Evolutionary conservation across 2,797 vertebrate species (phyloP).

Genomic region (Schizopygopsis pylzovi): DNA sequence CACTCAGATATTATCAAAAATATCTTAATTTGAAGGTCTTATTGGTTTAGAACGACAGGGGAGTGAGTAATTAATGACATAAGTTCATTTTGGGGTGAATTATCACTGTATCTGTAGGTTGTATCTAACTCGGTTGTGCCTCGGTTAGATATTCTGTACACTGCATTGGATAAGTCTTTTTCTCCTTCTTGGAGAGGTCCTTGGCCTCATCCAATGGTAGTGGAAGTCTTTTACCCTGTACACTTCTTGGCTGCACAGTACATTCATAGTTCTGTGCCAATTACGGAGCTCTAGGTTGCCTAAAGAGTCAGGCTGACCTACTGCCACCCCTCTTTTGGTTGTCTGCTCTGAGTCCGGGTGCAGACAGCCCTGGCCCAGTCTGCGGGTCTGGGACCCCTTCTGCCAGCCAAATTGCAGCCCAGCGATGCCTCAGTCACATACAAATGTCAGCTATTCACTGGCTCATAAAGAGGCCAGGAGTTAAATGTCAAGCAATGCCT

Average conservation of each 20-base stretch:
- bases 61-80: no score
- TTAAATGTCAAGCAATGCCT: conserved; percentile 81
- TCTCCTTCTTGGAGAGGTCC: neutral
- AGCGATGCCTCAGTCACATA: conserved; percentile 67
- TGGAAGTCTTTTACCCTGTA: neutral
- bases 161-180: neutral
- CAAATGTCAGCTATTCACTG: conserved; percentile 78
- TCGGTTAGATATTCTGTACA: neutral
- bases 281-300: conserved; percentile 45
- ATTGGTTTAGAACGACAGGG: no score
- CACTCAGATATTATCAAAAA: no score
- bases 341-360: conserved; percentile 42
- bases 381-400: conserved; percentile 46
- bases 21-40: no score
- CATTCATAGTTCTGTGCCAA: conserved; percentile 59
- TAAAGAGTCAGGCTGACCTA: conserved; percentile 44
- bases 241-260: conserved; percentile 29
- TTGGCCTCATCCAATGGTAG: neutral
- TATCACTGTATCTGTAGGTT: no score
- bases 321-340: conserved; percentile 7
- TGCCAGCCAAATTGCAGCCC: conserved; percentile 70
- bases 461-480: conserved; percentile 68
- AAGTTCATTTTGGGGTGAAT: no score
- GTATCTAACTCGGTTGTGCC: neutral
- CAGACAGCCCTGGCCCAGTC: conserved; percentile 29